phyloP scores from a whole-genome alignment of 2,888 invertebrate genomes.

The Dicyrtomina minuta region DNA sequence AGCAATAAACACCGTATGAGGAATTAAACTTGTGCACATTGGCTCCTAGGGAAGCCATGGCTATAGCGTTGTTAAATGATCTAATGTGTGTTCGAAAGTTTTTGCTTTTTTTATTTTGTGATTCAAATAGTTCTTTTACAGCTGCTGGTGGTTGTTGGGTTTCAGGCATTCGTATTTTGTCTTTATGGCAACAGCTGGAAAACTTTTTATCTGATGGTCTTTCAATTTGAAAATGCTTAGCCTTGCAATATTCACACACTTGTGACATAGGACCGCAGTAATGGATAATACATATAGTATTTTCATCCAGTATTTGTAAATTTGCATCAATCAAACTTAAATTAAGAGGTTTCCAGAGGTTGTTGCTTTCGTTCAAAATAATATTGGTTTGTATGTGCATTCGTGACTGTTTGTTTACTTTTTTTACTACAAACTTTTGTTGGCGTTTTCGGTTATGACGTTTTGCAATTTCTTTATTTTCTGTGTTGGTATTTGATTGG shows the following conservation, averaged over 20 bases:
- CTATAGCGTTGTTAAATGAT: neutral
- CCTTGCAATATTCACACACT: neutral
- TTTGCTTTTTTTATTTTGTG: neutral
- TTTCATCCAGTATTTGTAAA: too few relatives aligned
- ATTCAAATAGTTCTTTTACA: neutral
- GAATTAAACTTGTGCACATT: neutral
- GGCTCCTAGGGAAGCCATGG: neutral
- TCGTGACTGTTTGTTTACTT: too few relatives aligned
- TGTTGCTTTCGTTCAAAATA: too few relatives aligned
- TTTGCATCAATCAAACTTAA: too few relatives aligned
- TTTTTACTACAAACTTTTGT: too few relatives aligned
- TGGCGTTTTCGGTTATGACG: too few relatives aligned
- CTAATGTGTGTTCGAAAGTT: neutral
- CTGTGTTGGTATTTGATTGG: too few relatives aligned
- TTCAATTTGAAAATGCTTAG: neutral
- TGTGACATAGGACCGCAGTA: too few relatives aligned
- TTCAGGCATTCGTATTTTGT: neutral
- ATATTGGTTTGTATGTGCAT: too few relatives aligned
- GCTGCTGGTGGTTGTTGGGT: neutral
- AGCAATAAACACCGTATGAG: neutral
- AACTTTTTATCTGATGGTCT: neutral
- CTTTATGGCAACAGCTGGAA: conserved; percentile 4
- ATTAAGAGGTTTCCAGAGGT: too few relatives aligned
- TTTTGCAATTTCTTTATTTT: too few relatives aligned
- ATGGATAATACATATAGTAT: too few relatives aligned